Conservation (phyloP, 1,140 invertebrate genomes). For the Cotesia chilonis region DNA sequence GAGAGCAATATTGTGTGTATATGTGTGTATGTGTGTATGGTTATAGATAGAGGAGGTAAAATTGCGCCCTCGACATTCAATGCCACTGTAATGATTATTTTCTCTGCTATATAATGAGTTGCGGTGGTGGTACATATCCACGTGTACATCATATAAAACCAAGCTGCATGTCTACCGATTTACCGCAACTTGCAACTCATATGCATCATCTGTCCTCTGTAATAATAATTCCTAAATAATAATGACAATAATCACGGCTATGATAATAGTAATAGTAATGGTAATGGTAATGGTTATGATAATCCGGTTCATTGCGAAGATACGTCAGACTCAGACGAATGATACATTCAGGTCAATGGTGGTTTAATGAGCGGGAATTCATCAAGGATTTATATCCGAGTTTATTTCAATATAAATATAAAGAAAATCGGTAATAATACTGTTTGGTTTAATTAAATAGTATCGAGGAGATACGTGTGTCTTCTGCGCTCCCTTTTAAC, state of each 20-base stretch:
- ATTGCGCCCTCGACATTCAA: slow-evolving; percentile 44
- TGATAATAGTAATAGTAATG: too few species aligned
- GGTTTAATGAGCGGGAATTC: slow-evolving; percentile 53
- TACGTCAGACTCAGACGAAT: slow-evolving; percentile 44
- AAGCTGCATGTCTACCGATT: slow-evolving; percentile 2
- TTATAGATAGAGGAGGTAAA: slow-evolving; percentile 49
- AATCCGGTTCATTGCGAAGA: too few species aligned
- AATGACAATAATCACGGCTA: too few species aligned
- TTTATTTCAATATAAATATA: not conserved
- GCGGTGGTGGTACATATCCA: not conserved
- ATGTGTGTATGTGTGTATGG: slow-evolving; percentile 22
- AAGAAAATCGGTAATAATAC: not conserved
- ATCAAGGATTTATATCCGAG: slow-evolving; percentile 43
- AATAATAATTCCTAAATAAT: too few species aligned
- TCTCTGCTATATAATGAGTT: slow-evolving; percentile 37
- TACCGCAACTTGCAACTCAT: too few species aligned
- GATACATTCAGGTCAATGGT: slow-evolving; percentile 60
- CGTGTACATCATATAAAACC: not conserved
- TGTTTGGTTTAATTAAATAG: too few species aligned
- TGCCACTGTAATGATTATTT: slow-evolving; percentile 41
- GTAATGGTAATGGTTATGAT: too few species aligned
- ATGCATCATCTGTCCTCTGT: too few species aligned
- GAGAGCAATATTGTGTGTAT: too few species aligned
- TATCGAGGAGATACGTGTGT: too few species aligned
- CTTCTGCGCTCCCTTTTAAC: too few species aligned